Evolutionary conservation across 2,113 vertebrate genomes (phyloP).

Genomic region (Paraplagusia blochii): DNA sequence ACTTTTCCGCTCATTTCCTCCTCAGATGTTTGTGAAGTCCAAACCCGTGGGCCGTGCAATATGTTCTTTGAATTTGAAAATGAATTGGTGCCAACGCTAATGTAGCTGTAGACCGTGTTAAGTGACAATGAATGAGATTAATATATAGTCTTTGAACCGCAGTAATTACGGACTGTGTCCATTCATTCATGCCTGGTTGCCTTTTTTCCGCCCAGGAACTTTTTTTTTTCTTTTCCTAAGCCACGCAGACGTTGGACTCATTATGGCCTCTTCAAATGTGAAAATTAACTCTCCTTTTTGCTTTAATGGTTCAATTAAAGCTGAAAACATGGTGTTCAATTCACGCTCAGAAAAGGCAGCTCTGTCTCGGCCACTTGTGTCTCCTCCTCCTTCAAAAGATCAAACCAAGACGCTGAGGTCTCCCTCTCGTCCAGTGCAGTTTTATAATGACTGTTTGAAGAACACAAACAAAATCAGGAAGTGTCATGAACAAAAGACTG

Average conservation of each 20-base stretch:
- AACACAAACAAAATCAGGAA: constrained; percentile 49
- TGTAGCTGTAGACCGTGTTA: background rate
- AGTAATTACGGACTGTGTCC: constrained; percentile 7
- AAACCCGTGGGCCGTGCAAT: too few species aligned
- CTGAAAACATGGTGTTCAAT: constrained; percentile 3
- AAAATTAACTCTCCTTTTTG: constrained; percentile 8
- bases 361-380: background rate
- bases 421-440: constrained; percentile 10
- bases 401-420: constrained; percentile 1
- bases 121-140: background rate
- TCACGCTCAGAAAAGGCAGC: constrained; percentile 5
- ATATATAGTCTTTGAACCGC: constrained; percentile 4
- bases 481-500: constrained; percentile 20
- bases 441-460: constrained; percentile 39
- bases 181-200: background rate
- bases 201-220: too few species aligned
- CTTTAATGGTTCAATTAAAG: constrained; percentile 24
- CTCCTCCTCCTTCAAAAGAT: background rate
- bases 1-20: too few species aligned
- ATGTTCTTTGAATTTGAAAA: background rate
- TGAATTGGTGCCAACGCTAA: background rate
- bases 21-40: too few species aligned
- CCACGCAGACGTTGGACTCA: constrained; percentile 19
- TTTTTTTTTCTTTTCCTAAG: constrained; percentile 2
- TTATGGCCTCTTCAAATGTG: constrained; percentile 15